Conservation (phyloP, 2,888 invertebrate genomes). For the Drosophila monieri region DNA sequence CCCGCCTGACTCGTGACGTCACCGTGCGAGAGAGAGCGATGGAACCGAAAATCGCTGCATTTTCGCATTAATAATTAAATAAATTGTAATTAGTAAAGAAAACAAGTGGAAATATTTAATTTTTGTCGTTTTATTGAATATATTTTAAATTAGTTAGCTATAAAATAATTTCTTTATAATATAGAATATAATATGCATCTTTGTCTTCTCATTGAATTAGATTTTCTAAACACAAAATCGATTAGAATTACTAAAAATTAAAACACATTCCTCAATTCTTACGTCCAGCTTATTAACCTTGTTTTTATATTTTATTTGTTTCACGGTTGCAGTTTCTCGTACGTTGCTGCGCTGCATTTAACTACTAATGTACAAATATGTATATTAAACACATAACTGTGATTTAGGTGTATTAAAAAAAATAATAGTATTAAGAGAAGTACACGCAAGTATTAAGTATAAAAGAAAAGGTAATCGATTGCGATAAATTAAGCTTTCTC, state of each 20-base stretch:
- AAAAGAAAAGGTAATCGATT: conserved; percentile 35
- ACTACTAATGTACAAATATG: conserved; percentile 57
- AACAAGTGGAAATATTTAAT: conserved; percentile 1
- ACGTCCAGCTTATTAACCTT: conserved; percentile 9
- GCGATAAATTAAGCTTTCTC: conserved; percentile 53
- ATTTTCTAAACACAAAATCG: conserved; percentile 41
- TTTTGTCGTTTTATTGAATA: conserved; percentile 69
- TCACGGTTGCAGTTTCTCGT: not conserved
- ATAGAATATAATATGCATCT: conserved; percentile 58
- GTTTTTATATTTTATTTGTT: not conserved
- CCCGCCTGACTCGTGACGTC: too few relatives aligned
- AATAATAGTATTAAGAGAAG: conserved; percentile 44
- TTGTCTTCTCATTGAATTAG: conserved; percentile 33
- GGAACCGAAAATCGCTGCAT: too few relatives aligned
- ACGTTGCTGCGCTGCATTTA: conserved; percentile 45
- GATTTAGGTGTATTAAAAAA: conserved; percentile 54
- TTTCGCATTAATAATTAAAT: too few relatives aligned
- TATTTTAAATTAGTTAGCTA: conserved; percentile 75
- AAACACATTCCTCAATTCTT: conserved; percentile 28
- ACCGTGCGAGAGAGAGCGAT: too few relatives aligned
- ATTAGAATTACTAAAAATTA: conserved; percentile 42
- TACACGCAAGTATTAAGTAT: conserved; percentile 37
- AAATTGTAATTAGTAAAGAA: too few relatives aligned
- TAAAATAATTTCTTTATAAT: conserved; percentile 70
- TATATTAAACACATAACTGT: conserved; percentile 56